These are phyloP conservation scores for Phallusia fumigata DNA, from an alignment of 23 tunicate species.

Conservation along the genomic window DNA sequence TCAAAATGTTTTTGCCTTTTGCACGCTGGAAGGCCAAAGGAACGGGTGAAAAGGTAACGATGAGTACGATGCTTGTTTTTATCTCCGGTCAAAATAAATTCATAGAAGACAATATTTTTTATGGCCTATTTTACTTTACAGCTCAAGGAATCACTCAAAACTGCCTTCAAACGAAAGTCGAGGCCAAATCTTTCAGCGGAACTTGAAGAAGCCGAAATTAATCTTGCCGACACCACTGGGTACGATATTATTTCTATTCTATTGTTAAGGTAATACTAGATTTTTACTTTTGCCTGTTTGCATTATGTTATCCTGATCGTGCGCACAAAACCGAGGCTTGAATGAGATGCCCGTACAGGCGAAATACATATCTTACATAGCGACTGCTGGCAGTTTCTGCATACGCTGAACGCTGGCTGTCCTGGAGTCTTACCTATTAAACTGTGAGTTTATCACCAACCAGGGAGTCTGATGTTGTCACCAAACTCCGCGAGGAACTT, in stretches of 20 bases:
- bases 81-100: background rate
- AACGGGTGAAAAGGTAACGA: conserved; percentile 46
- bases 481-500: conserved; percentile 69
- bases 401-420: too few species aligned
- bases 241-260: background rate
- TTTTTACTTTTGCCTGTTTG: too few species aligned
- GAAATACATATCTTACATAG: too few species aligned
- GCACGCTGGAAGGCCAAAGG: conserved; percentile 24
- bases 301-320: too few species aligned
- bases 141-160: conserved; percentile 67
- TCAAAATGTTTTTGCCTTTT: background rate
- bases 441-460: background rate
- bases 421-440: background rate
- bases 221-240: background rate
- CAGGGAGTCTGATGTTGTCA: conserved; percentile 51
- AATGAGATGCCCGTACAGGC: background rate
- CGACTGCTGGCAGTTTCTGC: too few species aligned
- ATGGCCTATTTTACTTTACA: background rate
- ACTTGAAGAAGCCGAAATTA: conserved; percentile 29
- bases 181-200: conserved; percentile 44
- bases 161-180: conserved; percentile 65
- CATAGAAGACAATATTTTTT: background rate
- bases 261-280: background rate
- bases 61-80: background rate
- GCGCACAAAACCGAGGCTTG: too few species aligned